Evolutionary conservation across 2,888 invertebrate species (phyloP).

Genomic region (Drosophila anomelani): DNA sequence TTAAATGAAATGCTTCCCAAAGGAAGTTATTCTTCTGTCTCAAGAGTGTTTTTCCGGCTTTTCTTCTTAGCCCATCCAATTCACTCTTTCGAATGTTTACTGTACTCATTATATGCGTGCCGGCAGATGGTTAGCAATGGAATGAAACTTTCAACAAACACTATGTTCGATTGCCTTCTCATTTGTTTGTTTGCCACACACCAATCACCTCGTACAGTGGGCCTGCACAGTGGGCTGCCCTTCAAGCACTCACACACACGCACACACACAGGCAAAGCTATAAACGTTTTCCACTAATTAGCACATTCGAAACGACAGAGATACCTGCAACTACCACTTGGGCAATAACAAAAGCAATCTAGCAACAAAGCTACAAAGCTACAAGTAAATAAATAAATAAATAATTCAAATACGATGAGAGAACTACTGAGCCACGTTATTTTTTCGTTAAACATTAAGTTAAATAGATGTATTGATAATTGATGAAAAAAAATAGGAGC

Average conservation of each 20-base stretch:
- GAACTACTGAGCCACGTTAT: constrained; percentile 13
- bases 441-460: constrained; percentile 39
- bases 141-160: constrained; percentile 35
- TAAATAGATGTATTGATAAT: constrained; percentile 50
- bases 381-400: constrained; percentile 19
- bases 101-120: constrained; percentile 22
- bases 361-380: background rate
- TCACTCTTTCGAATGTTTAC: background rate
- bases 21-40: background rate
- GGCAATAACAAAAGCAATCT: constrained; percentile 9
- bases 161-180: constrained; percentile 10
- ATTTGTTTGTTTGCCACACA: constrained; percentile 33
- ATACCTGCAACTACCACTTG: constrained; percentile 14
- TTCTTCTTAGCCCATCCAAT: background rate
- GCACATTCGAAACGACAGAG: constrained; percentile 58
- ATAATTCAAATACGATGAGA: constrained; percentile 18
- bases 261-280: constrained; percentile 27
- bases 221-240: constrained; percentile 31
- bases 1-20: too few relatives aligned
- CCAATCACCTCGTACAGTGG: constrained; percentile 21
- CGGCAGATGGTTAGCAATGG: constrained; percentile 25
- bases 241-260: constrained; percentile 41
- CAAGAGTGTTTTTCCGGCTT: background rate
- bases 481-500: constrained; percentile 39
- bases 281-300: constrained; percentile 74